Evolutionary conservation across 1,140 invertebrate genomes (phyloP).

Genomic region (Gryllus bimaculatus): DNA sequence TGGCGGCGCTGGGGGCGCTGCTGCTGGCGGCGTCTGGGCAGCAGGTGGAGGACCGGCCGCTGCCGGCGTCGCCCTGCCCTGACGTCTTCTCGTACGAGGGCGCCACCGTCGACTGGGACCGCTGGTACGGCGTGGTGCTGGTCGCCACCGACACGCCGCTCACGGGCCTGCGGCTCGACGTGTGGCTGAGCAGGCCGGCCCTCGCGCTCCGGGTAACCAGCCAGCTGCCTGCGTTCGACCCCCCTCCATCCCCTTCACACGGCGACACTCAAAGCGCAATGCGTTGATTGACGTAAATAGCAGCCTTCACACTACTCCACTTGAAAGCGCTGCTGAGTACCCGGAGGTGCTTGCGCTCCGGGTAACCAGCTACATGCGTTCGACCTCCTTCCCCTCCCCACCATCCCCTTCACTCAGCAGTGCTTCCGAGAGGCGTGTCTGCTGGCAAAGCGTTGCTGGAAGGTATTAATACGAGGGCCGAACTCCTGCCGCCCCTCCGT

Average conservation of each 20-base stretch:
- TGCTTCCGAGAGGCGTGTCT: no score
- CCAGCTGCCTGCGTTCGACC: not conserved
- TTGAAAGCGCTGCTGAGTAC: no score
- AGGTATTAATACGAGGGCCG: no score
- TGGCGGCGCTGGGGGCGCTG: no score
- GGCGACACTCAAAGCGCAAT: no score
- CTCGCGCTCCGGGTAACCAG: constrained; percentile 27
- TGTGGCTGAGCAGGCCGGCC: constrained; percentile 24
- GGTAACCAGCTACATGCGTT: not conserved
- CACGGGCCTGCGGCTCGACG: constrained; percentile 26
- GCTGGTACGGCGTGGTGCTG: constrained; percentile 27
- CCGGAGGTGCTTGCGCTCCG: no score
- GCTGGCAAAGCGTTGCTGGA: no score
- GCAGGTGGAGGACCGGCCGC: not conserved
- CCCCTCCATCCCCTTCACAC: not conserved
- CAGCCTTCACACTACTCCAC: not conserved
- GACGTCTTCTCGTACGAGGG: constrained; percentile 27
- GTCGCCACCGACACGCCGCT: constrained; percentile 24
- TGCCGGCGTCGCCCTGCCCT: constrained; percentile 24
- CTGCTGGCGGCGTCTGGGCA: no score
- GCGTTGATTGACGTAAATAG: no score
- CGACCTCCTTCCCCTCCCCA: not conserved
- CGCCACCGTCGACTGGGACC: constrained; percentile 23
- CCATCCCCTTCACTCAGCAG: no score
- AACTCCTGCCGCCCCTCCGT: no score